Conservation (phyloP, 2,888 invertebrate genomes). For the Hydropsyche betteni region DNA sequence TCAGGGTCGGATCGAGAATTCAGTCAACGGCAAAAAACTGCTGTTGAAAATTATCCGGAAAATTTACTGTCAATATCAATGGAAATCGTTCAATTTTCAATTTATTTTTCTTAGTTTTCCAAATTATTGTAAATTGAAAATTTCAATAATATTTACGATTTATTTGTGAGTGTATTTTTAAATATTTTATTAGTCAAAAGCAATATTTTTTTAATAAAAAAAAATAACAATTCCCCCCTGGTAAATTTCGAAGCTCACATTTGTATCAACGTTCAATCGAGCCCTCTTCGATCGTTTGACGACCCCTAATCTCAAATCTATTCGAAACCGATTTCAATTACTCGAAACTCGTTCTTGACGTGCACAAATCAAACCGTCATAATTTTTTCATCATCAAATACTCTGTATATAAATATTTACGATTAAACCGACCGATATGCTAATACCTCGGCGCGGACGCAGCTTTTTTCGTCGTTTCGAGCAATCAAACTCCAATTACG, state of each 20-base stretch:
- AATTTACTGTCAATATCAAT: neutral
- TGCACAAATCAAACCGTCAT: conserved; percentile 18
- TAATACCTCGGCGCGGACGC: neutral
- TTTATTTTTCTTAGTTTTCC: neutral
- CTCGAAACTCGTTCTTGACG: conserved; percentile 22
- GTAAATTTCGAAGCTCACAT: neutral
- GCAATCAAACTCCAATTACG: too few species aligned
- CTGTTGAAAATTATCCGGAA: too few species aligned
- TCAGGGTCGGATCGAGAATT: conserved; percentile 1
- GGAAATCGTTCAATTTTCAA: neutral
- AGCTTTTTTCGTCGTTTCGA: too few species aligned
- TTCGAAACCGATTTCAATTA: conserved; percentile 6
- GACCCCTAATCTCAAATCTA: conserved; percentile 18
- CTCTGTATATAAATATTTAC: conserved; percentile 5
- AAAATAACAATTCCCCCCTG: too few species aligned
- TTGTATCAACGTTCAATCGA: conserved; percentile 21
- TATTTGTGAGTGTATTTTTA: neutral
- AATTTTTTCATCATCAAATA: neutral
- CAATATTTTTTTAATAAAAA: too few species aligned
- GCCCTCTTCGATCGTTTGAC: too few species aligned
- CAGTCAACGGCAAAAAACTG: too few species aligned
- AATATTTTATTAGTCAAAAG: too few species aligned
- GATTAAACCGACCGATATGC: conserved; percentile 12
- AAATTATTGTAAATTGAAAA: neutral
- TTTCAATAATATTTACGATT: neutral